Percentiles rank a stretch among this genome's conserved stretches.
Conservation (phyloP, 2,888 invertebrate genomes). For the Andrena marginata region DNA sequence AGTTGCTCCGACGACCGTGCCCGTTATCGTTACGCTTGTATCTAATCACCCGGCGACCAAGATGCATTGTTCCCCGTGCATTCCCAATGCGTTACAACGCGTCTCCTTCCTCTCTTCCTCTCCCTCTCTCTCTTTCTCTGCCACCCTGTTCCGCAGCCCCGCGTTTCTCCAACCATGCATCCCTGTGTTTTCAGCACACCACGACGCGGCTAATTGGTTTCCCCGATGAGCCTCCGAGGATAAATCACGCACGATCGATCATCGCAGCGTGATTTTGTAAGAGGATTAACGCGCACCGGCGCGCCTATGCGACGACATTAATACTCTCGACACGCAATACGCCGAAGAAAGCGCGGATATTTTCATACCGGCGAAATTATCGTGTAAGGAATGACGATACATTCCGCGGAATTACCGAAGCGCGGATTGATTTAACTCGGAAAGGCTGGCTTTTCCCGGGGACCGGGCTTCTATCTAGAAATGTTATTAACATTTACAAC, state of each 20-base stretch:
- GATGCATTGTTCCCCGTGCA: slow-evolving; percentile 78
- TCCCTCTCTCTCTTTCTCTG: not conserved
- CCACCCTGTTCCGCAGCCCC: not conserved
- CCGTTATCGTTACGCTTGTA: slow-evolving; percentile 68
- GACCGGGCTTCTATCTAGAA: not conserved
- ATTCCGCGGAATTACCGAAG: slow-evolving; percentile 11
- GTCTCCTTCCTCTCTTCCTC: slow-evolving; percentile 11
- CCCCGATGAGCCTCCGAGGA: slow-evolving; percentile 4
- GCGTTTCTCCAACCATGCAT: not conserved
- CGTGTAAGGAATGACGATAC: slow-evolving; percentile 2
- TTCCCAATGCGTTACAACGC: slow-evolving; percentile 76
- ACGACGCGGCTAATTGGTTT: slow-evolving; percentile 32
- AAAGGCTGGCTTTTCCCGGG: not conserved
- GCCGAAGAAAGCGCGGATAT: slow-evolving; percentile 11
- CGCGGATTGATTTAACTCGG: slow-evolving; percentile 8
- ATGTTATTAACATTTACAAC: slow-evolving; percentile 16
- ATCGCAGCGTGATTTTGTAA: slow-evolving; percentile 30
- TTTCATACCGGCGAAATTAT: slow-evolving; percentile 10
- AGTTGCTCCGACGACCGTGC: slow-evolving; percentile 49
- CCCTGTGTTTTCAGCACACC: slow-evolving; percentile 2
- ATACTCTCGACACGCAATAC: slow-evolving; percentile 1
- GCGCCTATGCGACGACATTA: slow-evolving; percentile 12
- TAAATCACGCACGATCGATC: slow-evolving; percentile 27
- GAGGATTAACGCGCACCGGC: slow-evolving; percentile 17
- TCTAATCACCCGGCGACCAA: slow-evolving; percentile 78